Conservation (phyloP, 2,888 invertebrate genomes). For the Neuroscelio doddi region DNA sequence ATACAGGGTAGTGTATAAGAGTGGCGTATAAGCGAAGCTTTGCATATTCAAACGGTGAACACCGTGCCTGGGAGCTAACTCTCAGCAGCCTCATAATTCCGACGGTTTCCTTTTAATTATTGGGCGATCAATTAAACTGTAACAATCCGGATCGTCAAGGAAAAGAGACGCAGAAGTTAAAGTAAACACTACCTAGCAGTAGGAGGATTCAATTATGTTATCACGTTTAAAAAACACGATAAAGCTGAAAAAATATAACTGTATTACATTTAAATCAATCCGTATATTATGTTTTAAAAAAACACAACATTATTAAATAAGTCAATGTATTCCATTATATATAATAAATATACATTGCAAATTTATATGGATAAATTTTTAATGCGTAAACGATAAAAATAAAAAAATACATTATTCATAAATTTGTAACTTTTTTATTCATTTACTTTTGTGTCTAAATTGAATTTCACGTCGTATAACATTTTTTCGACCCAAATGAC, state of each 20-base stretch:
- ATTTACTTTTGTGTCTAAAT: background rate
- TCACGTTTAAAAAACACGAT: too few relatives aligned
- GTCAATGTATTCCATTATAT: too few relatives aligned
- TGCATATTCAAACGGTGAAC: conserved; percentile 64
- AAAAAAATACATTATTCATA: too few relatives aligned
- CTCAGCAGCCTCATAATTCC: conserved; percentile 31
- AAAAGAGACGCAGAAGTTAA: conserved; percentile 19
- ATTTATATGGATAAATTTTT: too few relatives aligned
- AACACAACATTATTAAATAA: too few relatives aligned
- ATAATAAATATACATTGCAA: too few relatives aligned
- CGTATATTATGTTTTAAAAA: too few relatives aligned
- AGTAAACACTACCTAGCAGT: conserved; percentile 2
- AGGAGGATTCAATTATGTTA: conserved; percentile 46
- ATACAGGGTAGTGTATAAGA: conserved; percentile 26
- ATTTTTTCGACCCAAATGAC: too few relatives aligned
- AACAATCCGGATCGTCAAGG: conserved; percentile 56
- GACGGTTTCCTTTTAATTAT: conserved; percentile 66
- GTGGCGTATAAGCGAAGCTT: conserved; percentile 42
- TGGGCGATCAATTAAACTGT: conserved; percentile 67
- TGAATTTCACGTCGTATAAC: too few relatives aligned
- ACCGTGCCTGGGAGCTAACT: conserved; percentile 51
- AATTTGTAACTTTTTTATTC: too few relatives aligned
- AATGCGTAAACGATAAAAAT: too few relatives aligned
- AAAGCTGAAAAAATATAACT: too few relatives aligned
- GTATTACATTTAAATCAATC: background rate